phyloP scores from a whole-genome alignment of 1,140 invertebrate genomes.

The Hycleus cichorii region DNA sequence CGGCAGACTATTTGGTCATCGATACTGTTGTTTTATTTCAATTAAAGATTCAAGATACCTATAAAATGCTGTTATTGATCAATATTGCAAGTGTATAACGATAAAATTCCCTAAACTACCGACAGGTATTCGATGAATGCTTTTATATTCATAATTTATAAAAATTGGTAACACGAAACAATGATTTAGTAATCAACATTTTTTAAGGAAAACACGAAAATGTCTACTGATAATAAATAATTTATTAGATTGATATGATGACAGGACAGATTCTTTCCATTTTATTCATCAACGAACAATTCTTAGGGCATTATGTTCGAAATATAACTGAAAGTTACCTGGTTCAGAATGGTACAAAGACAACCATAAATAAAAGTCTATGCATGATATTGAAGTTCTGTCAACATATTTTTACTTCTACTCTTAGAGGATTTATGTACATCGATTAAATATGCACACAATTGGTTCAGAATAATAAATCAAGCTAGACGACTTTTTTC shows the following conservation, averaged over 20 bases:
- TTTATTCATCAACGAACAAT: conserved; percentile 3
- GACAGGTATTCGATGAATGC: too few relatives aligned
- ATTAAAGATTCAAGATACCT: too few relatives aligned
- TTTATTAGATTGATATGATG: conserved; percentile 14
- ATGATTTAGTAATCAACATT: conserved; percentile 5
- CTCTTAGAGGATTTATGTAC: neutral
- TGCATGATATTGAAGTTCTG: conserved; percentile 5
- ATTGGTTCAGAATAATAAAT: neutral
- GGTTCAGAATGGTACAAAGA: conserved; percentile 12
- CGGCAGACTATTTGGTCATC: too few relatives aligned
- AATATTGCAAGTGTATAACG: too few relatives aligned
- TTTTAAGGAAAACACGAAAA: conserved; percentile 5
- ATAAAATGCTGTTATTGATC: too few relatives aligned
- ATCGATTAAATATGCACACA: conserved; percentile 1
- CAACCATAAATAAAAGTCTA: neutral
- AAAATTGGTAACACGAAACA: conserved; percentile 9
- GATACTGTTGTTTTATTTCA: too few relatives aligned
- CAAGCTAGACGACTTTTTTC: too few relatives aligned
- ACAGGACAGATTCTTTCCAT: conserved; percentile 8
- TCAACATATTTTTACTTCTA: conserved; percentile 2
- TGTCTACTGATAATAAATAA: conserved; percentile 9
- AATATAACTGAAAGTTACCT: conserved; percentile 4
- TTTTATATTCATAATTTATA: neutral
- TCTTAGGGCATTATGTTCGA: neutral
- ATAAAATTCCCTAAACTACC: too few relatives aligned